These are phyloP conservation scores for Chymomyza amoena DNA, from an alignment of 2,888 invertebrate genomes.

Conservation along the genomic window DNA sequence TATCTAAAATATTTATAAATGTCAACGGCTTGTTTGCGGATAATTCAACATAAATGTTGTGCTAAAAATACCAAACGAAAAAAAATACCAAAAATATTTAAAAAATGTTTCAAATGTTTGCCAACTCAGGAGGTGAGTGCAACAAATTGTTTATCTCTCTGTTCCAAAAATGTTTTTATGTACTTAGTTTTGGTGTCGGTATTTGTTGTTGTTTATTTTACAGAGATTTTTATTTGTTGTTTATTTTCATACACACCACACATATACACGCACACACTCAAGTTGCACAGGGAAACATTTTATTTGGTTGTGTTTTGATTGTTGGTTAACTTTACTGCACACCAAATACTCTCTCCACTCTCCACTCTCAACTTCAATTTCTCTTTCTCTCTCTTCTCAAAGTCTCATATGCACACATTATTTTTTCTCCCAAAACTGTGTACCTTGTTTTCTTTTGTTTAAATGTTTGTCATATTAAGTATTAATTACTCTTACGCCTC, in stretches of 20 bases:
- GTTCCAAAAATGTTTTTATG: slow-evolving; percentile 17
- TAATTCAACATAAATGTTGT: slow-evolving; percentile 62
- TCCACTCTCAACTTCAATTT: slow-evolving; percentile 8
- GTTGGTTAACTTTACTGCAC: slow-evolving; percentile 4
- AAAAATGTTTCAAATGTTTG: slow-evolving; percentile 48
- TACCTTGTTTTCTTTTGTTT: slow-evolving; percentile 10
- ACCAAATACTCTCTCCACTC: not conserved
- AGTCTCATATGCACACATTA: slow-evolving; percentile 4
- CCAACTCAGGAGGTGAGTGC: slow-evolving; percentile 75
- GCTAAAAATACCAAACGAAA: slow-evolving; percentile 45
- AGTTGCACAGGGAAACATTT: slow-evolving; percentile 13
- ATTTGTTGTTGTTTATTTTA: slow-evolving; percentile 21
- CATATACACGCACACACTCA: slow-evolving; percentile 8
- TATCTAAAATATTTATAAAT: slow-evolving; percentile 40
- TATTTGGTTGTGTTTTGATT: slow-evolving; percentile 16
- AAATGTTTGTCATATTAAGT: not conserved
- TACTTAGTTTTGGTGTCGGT: slow-evolving; percentile 61
- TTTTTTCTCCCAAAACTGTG: slow-evolving; percentile 7
- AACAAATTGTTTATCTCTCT: slow-evolving; percentile 37
- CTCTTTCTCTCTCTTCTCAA: slow-evolving; percentile 7
- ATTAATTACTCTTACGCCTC: not conserved
- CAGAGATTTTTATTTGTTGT: slow-evolving; percentile 16
- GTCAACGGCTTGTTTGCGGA: slow-evolving; percentile 67
- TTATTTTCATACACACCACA: not conserved
- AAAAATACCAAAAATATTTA: slow-evolving; percentile 32